Evolutionary conservation across 2,888 invertebrate species (phyloP).

Genomic region (Spilosoma lubricipeda): DNA sequence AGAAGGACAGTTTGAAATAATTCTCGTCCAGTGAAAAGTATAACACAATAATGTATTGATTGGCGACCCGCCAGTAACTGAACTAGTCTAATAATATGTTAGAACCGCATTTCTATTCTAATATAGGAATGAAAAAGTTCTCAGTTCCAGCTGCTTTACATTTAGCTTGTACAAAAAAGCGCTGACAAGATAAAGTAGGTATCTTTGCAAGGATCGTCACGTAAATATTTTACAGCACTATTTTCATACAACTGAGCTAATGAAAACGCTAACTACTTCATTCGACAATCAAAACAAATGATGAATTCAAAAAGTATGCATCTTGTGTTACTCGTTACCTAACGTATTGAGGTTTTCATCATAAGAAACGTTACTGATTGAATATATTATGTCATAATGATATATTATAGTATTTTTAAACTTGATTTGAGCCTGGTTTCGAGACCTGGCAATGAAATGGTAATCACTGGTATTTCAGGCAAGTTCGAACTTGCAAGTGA

Average conservation of each 20-base stretch:
- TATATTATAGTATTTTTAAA: neutral
- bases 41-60: conserved; percentile 50
- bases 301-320: neutral
- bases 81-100: conserved; percentile 43
- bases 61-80: conserved; percentile 43
- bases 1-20: conserved; percentile 27
- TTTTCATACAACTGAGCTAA: neutral
- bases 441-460: neutral
- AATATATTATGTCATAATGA: neutral
- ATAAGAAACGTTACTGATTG: neutral
- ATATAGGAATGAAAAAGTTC: conserved; percentile 44
- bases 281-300: neutral
- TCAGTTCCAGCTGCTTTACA: conserved; percentile 9
- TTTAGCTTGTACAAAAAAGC: conserved; percentile 1
- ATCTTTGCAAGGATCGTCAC: neutral
- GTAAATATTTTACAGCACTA: neutral
- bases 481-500: neutral
- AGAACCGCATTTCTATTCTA: conserved; percentile 41
- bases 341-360: neutral
- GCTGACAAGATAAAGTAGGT: conserved; percentile 1
- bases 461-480: no score
- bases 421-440: neutral
- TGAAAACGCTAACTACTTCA: neutral
- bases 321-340: neutral
- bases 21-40: conserved; percentile 35